phyloP scores from a whole-genome alignment of 1,140 invertebrate species.

The Platorchestia sp. region DNA sequence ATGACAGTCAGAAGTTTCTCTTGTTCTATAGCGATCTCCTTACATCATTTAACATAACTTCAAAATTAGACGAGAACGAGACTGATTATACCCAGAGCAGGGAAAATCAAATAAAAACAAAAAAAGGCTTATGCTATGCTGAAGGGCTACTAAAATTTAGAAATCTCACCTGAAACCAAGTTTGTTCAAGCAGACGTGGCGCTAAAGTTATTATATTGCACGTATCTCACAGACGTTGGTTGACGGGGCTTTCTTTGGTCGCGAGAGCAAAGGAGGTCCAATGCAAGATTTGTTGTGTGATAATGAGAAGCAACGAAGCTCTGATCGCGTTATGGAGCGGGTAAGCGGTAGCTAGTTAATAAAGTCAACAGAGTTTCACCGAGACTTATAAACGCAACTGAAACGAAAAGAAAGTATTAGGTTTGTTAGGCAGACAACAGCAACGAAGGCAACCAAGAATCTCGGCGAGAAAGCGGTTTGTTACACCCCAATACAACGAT shows the following conservation, averaged over 20 bases:
- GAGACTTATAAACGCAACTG: constrained; percentile 35
- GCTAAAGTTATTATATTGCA: constrained; percentile 10
- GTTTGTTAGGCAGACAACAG: not conserved
- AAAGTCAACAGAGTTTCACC: constrained; percentile 15
- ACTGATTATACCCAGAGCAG: not conserved
- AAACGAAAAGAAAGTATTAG: constrained; percentile 1
- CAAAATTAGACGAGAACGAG: not conserved
- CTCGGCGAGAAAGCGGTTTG: not conserved
- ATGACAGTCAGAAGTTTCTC: not conserved
- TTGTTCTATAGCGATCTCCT: not conserved
- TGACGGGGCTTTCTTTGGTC: not conserved
- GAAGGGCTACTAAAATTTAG: not conserved
- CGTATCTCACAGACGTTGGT: not conserved
- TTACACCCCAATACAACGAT: not conserved
- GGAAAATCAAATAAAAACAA: not conserved
- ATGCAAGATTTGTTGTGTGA: not conserved
- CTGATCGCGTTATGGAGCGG: not conserved
- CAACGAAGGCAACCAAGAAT: not conserved
- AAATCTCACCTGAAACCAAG: not conserved
- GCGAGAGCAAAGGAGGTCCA: not conserved
- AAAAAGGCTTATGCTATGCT: not conserved
- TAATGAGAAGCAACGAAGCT: not conserved
- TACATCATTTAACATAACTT: not conserved
- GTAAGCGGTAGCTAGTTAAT: not conserved
- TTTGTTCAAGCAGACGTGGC: not conserved